Conservation (phyloP, 2,888 invertebrate genomes). For the Dryocosmus kuriphilus region DNA sequence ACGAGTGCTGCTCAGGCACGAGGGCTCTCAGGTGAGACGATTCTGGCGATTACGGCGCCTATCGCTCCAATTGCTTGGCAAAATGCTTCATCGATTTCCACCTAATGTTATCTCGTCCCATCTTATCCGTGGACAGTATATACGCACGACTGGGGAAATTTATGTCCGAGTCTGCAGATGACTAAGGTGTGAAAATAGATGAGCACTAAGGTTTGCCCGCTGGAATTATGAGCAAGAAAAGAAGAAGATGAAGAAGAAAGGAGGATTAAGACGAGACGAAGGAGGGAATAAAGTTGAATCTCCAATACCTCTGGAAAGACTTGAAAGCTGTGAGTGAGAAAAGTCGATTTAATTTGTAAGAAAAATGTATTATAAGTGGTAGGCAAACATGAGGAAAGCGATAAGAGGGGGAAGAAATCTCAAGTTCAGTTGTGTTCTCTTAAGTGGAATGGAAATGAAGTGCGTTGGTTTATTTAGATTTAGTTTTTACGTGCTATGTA, state of each 20-base stretch:
- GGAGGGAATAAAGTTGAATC: neutral
- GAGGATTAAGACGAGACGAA: neutral
- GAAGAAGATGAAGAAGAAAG: constrained; percentile 3
- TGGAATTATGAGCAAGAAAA: constrained; percentile 17
- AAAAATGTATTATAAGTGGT: constrained; percentile 54
- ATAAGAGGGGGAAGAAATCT: constrained; percentile 45
- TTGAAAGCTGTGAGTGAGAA: neutral
- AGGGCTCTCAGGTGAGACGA: neutral
- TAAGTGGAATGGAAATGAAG: constrained; percentile 53
- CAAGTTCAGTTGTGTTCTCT: constrained; percentile 47
- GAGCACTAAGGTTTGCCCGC: constrained; percentile 8
- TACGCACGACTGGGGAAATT: neutral
- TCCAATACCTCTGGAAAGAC: constrained; percentile 24
- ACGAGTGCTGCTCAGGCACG: neutral
- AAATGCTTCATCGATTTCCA: constrained; percentile 30
- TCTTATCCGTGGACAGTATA: constrained; percentile 12
- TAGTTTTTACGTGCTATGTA: neutral
- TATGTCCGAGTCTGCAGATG: constrained; percentile 19
- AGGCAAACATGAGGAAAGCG: constrained; percentile 49
- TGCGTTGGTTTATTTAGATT: constrained; percentile 47
- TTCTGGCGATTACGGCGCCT: constrained; percentile 1
- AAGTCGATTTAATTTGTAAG: constrained; percentile 2
- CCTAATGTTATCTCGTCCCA: constrained; percentile 32
- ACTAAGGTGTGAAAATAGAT: constrained; percentile 32
- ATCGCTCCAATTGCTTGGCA: constrained; percentile 26